Conservation (phyloP, 2,113 vertebrate species). For the Danionella cerebrum region DNA sequence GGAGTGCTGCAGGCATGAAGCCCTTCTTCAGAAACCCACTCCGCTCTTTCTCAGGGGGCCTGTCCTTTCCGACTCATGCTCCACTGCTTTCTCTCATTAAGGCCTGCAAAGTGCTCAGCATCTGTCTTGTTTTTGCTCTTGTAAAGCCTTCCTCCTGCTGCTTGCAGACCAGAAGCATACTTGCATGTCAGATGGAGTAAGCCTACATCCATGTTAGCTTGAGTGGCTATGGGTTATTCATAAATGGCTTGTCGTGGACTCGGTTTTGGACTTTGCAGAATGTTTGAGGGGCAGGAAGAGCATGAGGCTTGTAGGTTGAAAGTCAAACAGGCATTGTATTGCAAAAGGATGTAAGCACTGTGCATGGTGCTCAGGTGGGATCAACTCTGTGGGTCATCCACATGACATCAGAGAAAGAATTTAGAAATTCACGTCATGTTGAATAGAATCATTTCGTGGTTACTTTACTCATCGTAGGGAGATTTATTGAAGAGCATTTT, state of each 20-base stretch:
- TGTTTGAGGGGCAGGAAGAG: neutral
- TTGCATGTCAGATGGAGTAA: constrained; percentile 3
- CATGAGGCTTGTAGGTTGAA: neutral
- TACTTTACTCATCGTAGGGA: too few relatives aligned
- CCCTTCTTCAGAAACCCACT: constrained; percentile 19
- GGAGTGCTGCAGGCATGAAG: constrained; percentile 12
- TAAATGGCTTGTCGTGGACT: constrained; percentile 13
- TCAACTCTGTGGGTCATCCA: neutral
- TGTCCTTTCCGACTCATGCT: constrained; percentile 17
- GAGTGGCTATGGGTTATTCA: constrained; percentile 22
- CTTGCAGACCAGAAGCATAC: constrained; percentile 1
- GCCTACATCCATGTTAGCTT: neutral
- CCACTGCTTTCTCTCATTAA: constrained; percentile 22
- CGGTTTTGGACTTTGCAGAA: too few relatives aligned
- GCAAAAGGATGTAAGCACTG: neutral
- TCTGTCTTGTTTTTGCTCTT: constrained; percentile 16
- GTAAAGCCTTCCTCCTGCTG: neutral
- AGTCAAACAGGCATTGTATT: neutral
- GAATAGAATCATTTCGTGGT: too few relatives aligned
- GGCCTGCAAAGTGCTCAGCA: constrained; percentile 21
- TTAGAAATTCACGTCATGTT: neutral
- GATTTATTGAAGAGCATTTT: too few relatives aligned
- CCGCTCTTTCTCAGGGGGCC: constrained; percentile 2
- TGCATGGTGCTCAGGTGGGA: neutral
- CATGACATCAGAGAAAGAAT: neutral